Conservation (phyloP, 2,797 vertebrate genomes). For the Oceanodroma leucorhoa region DNA sequence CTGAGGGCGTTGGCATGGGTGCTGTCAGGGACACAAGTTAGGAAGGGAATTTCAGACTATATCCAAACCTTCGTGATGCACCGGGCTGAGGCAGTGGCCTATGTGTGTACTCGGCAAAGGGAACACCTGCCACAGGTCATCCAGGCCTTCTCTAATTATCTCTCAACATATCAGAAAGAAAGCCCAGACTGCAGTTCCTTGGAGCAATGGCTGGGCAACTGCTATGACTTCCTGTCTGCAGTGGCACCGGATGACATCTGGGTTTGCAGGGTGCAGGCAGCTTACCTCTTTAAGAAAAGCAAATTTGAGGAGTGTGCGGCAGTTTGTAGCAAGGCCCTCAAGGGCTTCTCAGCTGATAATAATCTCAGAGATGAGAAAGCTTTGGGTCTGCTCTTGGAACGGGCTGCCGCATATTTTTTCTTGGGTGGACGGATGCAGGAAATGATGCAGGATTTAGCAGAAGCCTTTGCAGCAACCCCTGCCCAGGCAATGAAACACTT, state of each 20-base stretch:
- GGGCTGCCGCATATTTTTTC: constrained; percentile 84
- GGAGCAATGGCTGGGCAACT: constrained; percentile 25
- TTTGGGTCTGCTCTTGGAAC: constrained; percentile 76
- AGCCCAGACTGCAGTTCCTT: background rate
- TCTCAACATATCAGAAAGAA: background rate
- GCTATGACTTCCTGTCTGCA: constrained; percentile 76
- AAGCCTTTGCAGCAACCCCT: constrained; percentile 82
- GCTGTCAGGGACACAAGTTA: constrained; percentile 64
- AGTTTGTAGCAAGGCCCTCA: constrained; percentile 73
- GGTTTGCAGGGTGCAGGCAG: constrained; percentile 73
- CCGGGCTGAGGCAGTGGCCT: constrained; percentile 64
- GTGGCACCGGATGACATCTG: constrained; percentile 72
- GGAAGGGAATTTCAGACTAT: constrained; percentile 79
- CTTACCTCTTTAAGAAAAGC: constrained; percentile 73
- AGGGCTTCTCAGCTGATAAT: background rate
- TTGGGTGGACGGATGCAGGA: constrained; percentile 73
- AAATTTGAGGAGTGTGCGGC: constrained; percentile 79
- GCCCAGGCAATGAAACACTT: constrained; percentile 76
- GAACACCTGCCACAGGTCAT: constrained; percentile 80
- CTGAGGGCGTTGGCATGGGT: constrained; percentile 85
- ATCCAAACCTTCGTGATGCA: constrained; percentile 78
- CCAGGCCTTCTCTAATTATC: constrained; percentile 68
- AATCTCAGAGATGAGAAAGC: constrained; percentile 49
- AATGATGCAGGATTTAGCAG: constrained; percentile 79
- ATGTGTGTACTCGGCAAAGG: constrained; percentile 79